These are phyloP conservation scores for Drosophila diplacantha DNA, from an alignment of 2,888 invertebrate genomes.

Conservation along the genomic window DNA sequence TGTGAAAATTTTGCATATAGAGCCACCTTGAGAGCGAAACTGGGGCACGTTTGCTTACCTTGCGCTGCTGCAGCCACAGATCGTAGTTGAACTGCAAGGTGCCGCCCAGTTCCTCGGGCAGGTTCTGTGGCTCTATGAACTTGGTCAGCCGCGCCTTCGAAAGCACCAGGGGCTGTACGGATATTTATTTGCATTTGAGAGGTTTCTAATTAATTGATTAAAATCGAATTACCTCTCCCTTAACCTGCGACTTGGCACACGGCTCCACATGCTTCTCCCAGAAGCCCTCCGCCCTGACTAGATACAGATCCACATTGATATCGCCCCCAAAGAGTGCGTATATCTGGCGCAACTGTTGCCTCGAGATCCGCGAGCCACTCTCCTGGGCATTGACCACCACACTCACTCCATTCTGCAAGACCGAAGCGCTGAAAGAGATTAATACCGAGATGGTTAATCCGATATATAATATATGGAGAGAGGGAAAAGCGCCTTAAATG, in stretches of 20 bases:
- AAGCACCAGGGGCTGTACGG: constrained; percentile 82
- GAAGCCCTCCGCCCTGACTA: constrained; percentile 86
- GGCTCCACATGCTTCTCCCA: constrained; percentile 87
- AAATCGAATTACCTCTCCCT: constrained; percentile 78
- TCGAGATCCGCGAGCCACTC: constrained; percentile 82
- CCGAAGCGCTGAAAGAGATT: constrained; percentile 59
- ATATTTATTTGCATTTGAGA: not conserved
- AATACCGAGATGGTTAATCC: not conserved
- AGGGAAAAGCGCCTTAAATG: constrained; percentile 8
- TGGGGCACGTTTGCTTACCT: constrained; percentile 80
- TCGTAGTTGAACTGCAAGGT: constrained; percentile 84
- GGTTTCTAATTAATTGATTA: too few species aligned
- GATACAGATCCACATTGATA: constrained; percentile 80
- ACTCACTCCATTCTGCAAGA: constrained; percentile 79
- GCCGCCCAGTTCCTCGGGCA: constrained; percentile 86
- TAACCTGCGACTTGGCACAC: constrained; percentile 82
- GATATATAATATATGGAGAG: not conserved
- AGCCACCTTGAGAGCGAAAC: not conserved
- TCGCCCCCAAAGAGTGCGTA: constrained; percentile 79
- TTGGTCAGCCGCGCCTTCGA: constrained; percentile 83
- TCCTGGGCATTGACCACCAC: constrained; percentile 83
- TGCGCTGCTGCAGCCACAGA: constrained; percentile 86
- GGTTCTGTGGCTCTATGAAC: constrained; percentile 83
- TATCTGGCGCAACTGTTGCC: constrained; percentile 81
- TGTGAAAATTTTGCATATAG: constrained; percentile 66